Conservation (phyloP, 2,797 vertebrate species). For the Characodon lateralis region DNA sequence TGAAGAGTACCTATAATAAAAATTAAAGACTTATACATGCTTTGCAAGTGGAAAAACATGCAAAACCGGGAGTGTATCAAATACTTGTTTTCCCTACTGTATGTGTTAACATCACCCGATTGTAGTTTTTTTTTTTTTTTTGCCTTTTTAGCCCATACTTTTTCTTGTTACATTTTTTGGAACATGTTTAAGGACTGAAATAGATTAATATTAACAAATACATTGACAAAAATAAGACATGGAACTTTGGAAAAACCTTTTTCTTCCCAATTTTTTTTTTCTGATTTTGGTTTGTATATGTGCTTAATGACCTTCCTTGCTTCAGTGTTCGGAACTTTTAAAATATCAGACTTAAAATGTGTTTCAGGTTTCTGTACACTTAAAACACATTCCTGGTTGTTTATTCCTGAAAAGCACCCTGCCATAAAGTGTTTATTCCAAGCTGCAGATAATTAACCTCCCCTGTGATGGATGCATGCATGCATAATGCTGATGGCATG, state of each 20-base stretch:
- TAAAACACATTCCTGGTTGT: neutral
- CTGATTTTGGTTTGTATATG: neutral
- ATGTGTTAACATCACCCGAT: too few species aligned
- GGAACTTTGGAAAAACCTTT: neutral
- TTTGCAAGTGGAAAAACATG: too few species aligned
- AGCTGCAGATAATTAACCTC: conserved; percentile 4
- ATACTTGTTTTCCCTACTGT: too few species aligned
- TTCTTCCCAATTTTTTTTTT: neutral
- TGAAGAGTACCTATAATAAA: too few species aligned
- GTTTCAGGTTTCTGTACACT: neutral
- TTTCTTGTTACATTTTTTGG: too few species aligned
- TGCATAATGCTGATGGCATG: neutral
- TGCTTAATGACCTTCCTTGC: neutral
- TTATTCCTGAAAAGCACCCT: neutral
- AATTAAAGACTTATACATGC: too few species aligned
- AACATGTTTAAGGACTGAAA: too few species aligned
- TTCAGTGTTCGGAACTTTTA: neutral
- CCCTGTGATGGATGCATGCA: neutral
- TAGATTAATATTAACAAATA: too few species aligned
- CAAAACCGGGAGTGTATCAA: too few species aligned
- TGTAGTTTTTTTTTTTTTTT: too few species aligned
- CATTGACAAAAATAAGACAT: too few species aligned
- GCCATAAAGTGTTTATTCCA: neutral
- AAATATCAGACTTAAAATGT: neutral
- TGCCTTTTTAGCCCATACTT: too few species aligned